Evolutionary conservation across 2,797 vertebrate species (phyloP).

Genomic region (Notamacropus eugenii): DNA sequence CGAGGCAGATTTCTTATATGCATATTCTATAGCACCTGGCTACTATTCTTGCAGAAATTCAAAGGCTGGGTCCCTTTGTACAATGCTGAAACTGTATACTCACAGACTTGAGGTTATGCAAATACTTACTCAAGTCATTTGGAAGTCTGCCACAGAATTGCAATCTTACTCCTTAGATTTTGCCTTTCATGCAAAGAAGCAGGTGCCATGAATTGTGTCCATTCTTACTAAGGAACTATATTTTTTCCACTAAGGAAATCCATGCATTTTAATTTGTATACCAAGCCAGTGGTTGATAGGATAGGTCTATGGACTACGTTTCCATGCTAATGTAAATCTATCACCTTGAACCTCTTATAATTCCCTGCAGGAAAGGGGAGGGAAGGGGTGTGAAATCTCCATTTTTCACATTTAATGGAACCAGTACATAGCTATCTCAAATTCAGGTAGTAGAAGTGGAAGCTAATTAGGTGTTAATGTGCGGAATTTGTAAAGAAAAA

Average conservation of each 20-base stretch:
- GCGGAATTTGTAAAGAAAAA: neutral
- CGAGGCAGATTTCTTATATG: slow-evolving; percentile 94
- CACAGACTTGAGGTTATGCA: slow-evolving; percentile 89
- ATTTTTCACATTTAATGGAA: neutral
- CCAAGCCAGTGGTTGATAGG: neutral
- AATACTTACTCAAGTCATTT: slow-evolving; percentile 93
- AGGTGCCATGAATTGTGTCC: slow-evolving; percentile 93
- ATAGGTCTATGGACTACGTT: neutral
- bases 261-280: neutral
- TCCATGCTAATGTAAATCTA: neutral
- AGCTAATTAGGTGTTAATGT: neutral
- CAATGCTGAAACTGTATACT: slow-evolving; percentile 87
- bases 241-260: slow-evolving; percentile 81
- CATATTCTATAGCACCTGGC: slow-evolving; percentile 93
- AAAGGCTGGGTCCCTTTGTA: slow-evolving; percentile 91
- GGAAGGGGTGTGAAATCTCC: neutral
- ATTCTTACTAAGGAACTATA: slow-evolving; percentile 95
- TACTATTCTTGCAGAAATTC: slow-evolving; percentile 96
- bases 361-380: neutral
- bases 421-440: neutral
- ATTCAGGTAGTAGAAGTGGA: neutral
- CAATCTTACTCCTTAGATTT: slow-evolving; percentile 86
- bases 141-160: slow-evolving; percentile 91
- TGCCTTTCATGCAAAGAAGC: slow-evolving; percentile 91
- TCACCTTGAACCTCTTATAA: neutral